Percentiles rank a stretch among this genome's conserved stretches.
phyloP scores from a whole-genome alignment of 2,888 invertebrate genomes.

The Chymomyza fuscimana region DNA sequence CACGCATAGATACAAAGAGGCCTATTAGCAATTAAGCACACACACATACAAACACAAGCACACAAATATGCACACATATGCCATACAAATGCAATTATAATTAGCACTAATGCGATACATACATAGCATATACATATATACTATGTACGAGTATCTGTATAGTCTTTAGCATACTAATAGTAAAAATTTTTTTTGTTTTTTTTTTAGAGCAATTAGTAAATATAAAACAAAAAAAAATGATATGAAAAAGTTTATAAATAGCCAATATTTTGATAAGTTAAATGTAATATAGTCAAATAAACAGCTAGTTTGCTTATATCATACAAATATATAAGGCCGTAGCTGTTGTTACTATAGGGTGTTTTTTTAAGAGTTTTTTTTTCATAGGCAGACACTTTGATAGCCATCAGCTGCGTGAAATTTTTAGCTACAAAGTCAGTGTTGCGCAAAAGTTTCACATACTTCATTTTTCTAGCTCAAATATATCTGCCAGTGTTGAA shows the following conservation, averaged over 20 bases:
- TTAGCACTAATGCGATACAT: slow-evolving; percentile 23
- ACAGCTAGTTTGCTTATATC: not conserved
- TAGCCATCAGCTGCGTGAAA: too few relatives aligned
- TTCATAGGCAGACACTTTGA: too few relatives aligned
- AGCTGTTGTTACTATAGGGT: not conserved
- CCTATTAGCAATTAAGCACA: slow-evolving; percentile 46
- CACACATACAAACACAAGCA: slow-evolving; percentile 7
- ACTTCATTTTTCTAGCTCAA: too few relatives aligned
- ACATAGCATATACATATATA: slow-evolving; percentile 3
- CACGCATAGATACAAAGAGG: slow-evolving; percentile 38
- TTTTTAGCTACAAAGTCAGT: too few relatives aligned
- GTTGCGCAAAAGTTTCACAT: too few relatives aligned
- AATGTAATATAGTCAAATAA: not conserved
- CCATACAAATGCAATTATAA: slow-evolving; percentile 6
- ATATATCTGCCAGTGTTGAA: too few relatives aligned
- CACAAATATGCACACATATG: slow-evolving; percentile 8
- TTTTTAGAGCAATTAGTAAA: slow-evolving; percentile 14
- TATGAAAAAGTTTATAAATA: slow-evolving; percentile 9
- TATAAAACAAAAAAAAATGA: not conserved
- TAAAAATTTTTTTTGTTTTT: slow-evolving; percentile 14
- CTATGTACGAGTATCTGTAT: not conserved
- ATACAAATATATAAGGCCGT: not conserved
- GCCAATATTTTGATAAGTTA: slow-evolving; percentile 13
- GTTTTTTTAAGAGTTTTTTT: too few relatives aligned
- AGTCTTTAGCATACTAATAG: not conserved